Conservation (phyloP, 2,888 invertebrate genomes). For the Epicampocera succincta region DNA sequence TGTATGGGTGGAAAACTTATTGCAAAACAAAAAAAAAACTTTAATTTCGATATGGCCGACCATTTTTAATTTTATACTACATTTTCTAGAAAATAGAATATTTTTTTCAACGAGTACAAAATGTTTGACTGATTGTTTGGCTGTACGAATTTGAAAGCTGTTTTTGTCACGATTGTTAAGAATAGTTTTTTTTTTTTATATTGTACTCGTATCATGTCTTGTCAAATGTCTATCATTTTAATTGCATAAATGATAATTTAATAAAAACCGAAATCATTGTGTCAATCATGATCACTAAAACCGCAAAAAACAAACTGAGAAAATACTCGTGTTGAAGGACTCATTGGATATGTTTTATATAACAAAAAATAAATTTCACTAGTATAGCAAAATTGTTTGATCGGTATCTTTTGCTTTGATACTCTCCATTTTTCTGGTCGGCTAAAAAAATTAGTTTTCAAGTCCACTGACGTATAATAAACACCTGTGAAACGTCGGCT, state of each 20-base stretch:
- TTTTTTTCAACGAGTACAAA: background rate
- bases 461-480: too few species aligned
- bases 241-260: constrained; percentile 8
- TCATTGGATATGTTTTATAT: too few species aligned
- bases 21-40: constrained; percentile 48
- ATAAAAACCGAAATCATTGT: background rate
- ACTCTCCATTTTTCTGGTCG: too few species aligned
- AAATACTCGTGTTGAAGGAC: too few species aligned
- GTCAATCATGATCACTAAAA: too few species aligned
- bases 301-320: too few species aligned
- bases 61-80: constrained; percentile 12
- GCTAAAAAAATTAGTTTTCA: too few species aligned
- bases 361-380: too few species aligned
- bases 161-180: constrained; percentile 38
- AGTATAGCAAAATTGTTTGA: too few species aligned
- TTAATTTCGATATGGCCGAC: constrained; percentile 44
- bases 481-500: too few species aligned
- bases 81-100: constrained; percentile 14
- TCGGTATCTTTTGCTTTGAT: too few species aligned
- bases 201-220: constrained; percentile 33
- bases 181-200: constrained; percentile 10
- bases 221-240: constrained; percentile 52
- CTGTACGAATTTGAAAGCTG: background rate
- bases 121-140: background rate
- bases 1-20: constrained; percentile 3